A percentile compares a stretch with the other conserved stretches of the same genome.
Conservation (phyloP, 2,113 vertebrate species). For the Trochalopteron elliotii region DNA sequence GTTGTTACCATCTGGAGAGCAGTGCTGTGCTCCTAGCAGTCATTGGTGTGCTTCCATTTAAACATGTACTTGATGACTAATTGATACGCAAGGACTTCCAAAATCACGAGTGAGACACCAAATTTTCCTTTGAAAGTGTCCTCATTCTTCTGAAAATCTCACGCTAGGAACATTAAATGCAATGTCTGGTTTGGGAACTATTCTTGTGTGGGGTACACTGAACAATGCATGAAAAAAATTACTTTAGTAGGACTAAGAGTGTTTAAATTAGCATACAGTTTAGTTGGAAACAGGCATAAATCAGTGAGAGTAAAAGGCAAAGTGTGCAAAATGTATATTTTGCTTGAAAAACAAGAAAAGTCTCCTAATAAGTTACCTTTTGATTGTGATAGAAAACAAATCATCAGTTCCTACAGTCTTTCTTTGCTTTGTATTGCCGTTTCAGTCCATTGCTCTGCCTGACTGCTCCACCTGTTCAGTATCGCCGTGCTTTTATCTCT, state of each 20-base stretch:
- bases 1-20: neutral
- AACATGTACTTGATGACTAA: neutral
- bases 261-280: neutral
- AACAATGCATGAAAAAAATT: neutral
- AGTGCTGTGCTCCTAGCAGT: neutral
- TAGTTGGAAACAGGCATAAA: neutral
- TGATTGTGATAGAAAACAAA: neutral
- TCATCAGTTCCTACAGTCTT: neutral
- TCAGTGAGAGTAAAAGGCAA: neutral
- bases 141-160: neutral
- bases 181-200: neutral
- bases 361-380: neutral
- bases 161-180: accelerated
- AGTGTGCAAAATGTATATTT: neutral
- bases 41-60: neutral
- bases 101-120: neutral
- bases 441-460: neutral
- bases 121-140: neutral
- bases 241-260: neutral
- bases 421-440: neutral
- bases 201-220: neutral
- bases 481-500: neutral
- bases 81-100: neutral
- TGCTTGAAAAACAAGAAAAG: neutral
- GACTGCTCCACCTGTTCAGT: neutral